These are phyloP conservation scores for Portunus trituberculatus DNA, from an alignment of 1,140 invertebrate genomes.

Conservation along the genomic window DNA sequence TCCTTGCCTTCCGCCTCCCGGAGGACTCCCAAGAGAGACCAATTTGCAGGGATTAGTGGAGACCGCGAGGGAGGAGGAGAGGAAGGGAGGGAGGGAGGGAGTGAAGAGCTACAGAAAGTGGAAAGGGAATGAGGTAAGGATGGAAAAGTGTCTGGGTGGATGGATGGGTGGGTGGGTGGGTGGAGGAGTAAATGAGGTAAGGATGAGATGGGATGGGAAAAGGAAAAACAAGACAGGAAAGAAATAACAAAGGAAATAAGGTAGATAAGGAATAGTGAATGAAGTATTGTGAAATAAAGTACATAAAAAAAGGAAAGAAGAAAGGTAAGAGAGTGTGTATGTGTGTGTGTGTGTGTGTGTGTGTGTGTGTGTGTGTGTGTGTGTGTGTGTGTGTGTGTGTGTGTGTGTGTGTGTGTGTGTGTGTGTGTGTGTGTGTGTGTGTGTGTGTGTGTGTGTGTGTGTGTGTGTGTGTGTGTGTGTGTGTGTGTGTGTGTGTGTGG, in stretches of 20 bases:
- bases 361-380: too few species aligned
- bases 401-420: too few species aligned
- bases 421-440: too few species aligned
- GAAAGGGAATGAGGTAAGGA: neutral
- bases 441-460: too few species aligned
- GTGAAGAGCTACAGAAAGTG: neutral
- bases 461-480: too few species aligned
- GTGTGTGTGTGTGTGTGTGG: too few species aligned
- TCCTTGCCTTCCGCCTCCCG: conserved; percentile 22
- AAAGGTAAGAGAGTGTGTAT: neutral
- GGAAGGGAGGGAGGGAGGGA: neutral
- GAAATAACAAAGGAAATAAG: too few species aligned
- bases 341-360: too few species aligned
- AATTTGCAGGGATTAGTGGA: conserved; percentile 62
- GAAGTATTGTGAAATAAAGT: too few species aligned
- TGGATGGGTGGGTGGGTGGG: neutral
- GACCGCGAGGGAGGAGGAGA: conserved; percentile 13
- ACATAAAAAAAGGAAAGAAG: neutral
- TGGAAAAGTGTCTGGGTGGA: neutral
- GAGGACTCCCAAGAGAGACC: conserved; percentile 37
- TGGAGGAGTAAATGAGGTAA: neutral
- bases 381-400: too few species aligned
- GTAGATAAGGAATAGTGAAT: too few species aligned
- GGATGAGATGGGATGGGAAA: neutral
- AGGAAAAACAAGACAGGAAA: neutral